Evolutionary conservation across 2,797 vertebrate species (phyloP).

Genomic region (Falco novaeseelandiae): DNA sequence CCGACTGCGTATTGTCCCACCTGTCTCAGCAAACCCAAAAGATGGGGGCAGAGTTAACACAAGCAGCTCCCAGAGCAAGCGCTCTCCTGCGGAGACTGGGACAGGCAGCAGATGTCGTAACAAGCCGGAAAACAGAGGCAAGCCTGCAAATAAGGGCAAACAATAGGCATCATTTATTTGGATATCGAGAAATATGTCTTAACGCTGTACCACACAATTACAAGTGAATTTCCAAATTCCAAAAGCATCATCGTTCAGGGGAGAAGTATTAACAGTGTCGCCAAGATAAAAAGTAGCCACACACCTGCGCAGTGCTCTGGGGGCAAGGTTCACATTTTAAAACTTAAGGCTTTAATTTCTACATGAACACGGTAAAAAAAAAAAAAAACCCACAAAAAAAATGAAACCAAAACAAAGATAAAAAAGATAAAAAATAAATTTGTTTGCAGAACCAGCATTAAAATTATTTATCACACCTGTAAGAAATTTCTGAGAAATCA

Average conservation of each 20-base stretch:
- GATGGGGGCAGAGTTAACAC: background rate
- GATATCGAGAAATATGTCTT: background rate
- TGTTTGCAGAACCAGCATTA: constrained; percentile 36
- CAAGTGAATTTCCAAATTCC: constrained; percentile 4
- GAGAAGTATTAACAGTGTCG: background rate
- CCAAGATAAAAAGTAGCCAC: background rate
- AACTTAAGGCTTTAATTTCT: background rate
- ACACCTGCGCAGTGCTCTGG: background rate
- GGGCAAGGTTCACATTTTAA: constrained; percentile 23
- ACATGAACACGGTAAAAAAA: background rate
- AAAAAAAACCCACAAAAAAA: background rate
- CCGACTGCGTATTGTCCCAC: background rate
- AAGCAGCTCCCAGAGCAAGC: background rate
- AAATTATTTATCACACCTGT: constrained; percentile 36
- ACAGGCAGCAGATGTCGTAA: background rate
- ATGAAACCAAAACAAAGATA: background rate
- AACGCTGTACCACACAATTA: constrained; percentile 62
- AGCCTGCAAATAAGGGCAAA: background rate
- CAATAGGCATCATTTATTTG: constrained; percentile 51
- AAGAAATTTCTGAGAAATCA: constrained; percentile 70
- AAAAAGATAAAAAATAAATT: constrained; percentile 14
- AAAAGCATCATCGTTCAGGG: background rate
- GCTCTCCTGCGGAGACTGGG: background rate
- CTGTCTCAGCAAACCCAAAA: background rate
- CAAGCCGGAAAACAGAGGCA: background rate